These are phyloP conservation scores for Egretta garzetta DNA, from an alignment of 2,113 vertebrate genomes.

Conservation along the genomic window DNA sequence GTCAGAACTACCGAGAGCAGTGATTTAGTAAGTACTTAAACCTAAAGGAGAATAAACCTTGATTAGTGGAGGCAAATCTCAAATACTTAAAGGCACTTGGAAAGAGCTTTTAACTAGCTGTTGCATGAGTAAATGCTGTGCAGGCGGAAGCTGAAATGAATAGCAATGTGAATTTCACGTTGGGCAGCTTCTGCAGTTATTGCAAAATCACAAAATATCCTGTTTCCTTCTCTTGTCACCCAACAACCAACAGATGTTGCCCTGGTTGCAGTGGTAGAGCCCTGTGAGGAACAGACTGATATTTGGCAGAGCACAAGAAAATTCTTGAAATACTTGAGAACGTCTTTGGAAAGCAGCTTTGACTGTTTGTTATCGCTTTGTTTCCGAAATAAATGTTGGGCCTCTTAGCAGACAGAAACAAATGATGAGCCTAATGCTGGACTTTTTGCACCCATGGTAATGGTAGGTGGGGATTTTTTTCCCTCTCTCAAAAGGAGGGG, in stretches of 20 bases:
- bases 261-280: background rate
- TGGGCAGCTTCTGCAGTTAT: background rate
- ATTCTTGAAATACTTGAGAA: constrained; percentile 27
- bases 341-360: background rate
- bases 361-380: background rate
- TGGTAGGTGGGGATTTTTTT: background rate
- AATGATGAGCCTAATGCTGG: background rate
- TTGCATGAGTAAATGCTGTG: background rate
- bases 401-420: background rate
- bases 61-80: background rate
- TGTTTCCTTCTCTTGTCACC: background rate
- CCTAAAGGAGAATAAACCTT: background rate
- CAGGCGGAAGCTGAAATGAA: background rate
- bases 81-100: background rate
- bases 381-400: background rate
- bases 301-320: background rate
- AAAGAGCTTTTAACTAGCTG: background rate
- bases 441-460: background rate
- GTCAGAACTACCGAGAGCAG: background rate
- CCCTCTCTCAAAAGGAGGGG: background rate
- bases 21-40: background rate
- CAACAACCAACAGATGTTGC: background rate
- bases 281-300: background rate
- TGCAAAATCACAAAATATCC: background rate
- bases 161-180: background rate